These are phyloP conservation scores for Trachymyrmex septentrionalis DNA, from an alignment of 1,140 invertebrate genomes.

Conservation along the genomic window DNA sequence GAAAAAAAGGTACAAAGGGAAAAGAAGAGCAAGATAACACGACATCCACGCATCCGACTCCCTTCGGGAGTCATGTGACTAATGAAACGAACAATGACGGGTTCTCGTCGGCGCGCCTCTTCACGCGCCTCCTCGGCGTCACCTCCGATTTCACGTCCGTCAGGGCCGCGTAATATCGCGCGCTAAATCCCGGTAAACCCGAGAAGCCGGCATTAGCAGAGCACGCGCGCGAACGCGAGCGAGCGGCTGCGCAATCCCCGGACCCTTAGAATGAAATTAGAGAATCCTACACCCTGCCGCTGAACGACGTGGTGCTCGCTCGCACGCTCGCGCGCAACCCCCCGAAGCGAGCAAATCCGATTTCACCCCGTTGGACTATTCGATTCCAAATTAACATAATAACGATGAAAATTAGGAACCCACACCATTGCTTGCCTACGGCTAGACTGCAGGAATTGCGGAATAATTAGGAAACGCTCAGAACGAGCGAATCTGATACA, in stretches of 20 bases:
- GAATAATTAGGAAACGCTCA: slow-evolving; percentile 39
- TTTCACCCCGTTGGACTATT: slow-evolving; percentile 46
- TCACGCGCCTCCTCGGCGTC: slow-evolving; percentile 24
- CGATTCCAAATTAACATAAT: slow-evolving; percentile 72
- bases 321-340: background rate
- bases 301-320: background rate
- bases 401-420: slow-evolving; percentile 61
- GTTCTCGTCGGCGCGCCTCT: slow-evolving; percentile 12
- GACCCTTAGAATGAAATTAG: slow-evolving; percentile 55
- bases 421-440: background rate
- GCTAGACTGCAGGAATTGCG: slow-evolving; percentile 47
- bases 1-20: background rate
- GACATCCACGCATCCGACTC: background rate
- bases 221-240: background rate
- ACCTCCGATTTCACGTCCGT: slow-evolving; percentile 53
- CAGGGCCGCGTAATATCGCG: slow-evolving; percentile 35
- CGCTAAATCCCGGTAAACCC: slow-evolving; percentile 50
- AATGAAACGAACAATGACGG: slow-evolving; percentile 46
- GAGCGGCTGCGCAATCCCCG: slow-evolving; percentile 40
- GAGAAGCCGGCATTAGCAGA: slow-evolving; percentile 37
- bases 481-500: slow-evolving; percentile 22
- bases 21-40: background rate
- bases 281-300: slow-evolving; percentile 19
- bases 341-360: slow-evolving; percentile 56
- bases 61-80: slow-evolving; percentile 38